phyloP scores from a whole-genome alignment of 2,888 invertebrate species.

The Anoncus sp. region DNA sequence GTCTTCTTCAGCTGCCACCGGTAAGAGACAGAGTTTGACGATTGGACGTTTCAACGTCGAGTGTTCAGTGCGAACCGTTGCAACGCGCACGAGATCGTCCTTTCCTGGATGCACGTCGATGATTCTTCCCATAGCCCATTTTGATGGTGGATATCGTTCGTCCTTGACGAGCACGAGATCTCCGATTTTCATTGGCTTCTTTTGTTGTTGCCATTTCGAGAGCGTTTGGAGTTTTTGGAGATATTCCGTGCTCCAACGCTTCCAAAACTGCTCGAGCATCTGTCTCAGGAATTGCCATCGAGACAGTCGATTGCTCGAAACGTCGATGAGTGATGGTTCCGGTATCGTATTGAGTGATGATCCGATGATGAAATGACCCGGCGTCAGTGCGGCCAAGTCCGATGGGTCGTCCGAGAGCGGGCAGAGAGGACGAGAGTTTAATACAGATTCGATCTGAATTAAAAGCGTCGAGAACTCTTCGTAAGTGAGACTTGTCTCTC shows the following conservation, averaged over 20 bases:
- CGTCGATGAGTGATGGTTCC: slow-evolving; percentile 12
- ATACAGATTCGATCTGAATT: slow-evolving; percentile 74
- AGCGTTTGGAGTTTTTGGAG: slow-evolving; percentile 17
- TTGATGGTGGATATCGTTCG: slow-evolving; percentile 59
- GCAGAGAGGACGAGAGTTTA: slow-evolving; percentile 75
- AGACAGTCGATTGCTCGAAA: neutral
- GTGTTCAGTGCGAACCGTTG: slow-evolving; percentile 54
- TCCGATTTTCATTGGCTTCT: slow-evolving; percentile 36
- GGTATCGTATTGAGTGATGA: slow-evolving; percentile 44
- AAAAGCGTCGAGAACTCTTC: slow-evolving; percentile 75
- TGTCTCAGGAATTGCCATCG: slow-evolving; percentile 25
- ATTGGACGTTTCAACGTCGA: slow-evolving; percentile 60
- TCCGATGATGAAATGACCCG: slow-evolving; percentile 24
- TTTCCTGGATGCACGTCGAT: slow-evolving; percentile 65
- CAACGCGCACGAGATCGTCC: slow-evolving; percentile 65
- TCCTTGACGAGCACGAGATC: slow-evolving; percentile 61
- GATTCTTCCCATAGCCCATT: slow-evolving; percentile 69
- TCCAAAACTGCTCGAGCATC: slow-evolving; percentile 30
- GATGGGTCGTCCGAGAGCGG: slow-evolving; percentile 61
- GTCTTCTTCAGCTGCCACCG: neutral
- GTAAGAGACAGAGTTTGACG: slow-evolving; percentile 32
- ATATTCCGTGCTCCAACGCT: slow-evolving; percentile 21
- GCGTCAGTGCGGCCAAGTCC: slow-evolving; percentile 60
- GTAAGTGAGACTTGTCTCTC: slow-evolving; percentile 67
- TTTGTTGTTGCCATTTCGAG: slow-evolving; percentile 41